A percentile compares a stretch with the other conserved stretches of the same genome.
Conservation (phyloP, 1,140 invertebrate species). For the Drosophila pachea region DNA sequence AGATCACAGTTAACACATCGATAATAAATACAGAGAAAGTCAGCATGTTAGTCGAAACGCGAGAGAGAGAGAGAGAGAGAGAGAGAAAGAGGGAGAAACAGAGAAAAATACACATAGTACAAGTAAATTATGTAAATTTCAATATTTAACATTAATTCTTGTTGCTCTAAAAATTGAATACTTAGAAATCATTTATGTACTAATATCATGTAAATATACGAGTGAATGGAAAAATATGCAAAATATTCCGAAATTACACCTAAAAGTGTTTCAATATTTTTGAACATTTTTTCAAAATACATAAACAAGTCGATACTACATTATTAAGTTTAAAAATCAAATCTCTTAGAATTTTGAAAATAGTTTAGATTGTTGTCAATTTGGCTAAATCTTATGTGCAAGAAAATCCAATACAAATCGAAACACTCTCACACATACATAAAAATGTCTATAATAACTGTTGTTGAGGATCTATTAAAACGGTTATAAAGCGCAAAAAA, state of each 20-base stretch:
- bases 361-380: not conserved
- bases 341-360: not conserved
- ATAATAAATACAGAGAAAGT: constrained; percentile 42
- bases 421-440: constrained; percentile 21
- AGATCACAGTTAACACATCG: constrained; percentile 55
- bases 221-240: not conserved
- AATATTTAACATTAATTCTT: constrained; percentile 47
- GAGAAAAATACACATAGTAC: constrained; percentile 70
- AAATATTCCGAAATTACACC: too few species aligned
- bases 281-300: too few species aligned
- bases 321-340: too few species aligned
- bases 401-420: constrained; percentile 4
- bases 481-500: constrained; percentile 11
- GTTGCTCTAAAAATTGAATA: constrained; percentile 5
- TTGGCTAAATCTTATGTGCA: not conserved
- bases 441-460: constrained; percentile 4
- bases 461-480: constrained; percentile 25
- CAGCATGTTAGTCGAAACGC: constrained; percentile 51
- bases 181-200: not conserved
- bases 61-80: constrained; percentile 56
- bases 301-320: too few species aligned
- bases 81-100: constrained; percentile 27
- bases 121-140: constrained; percentile 71
- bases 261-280: too few species aligned
- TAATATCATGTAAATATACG: not conserved